Percentiles rank a stretch among this genome's conserved stretches.
Evolutionary conservation across 2,888 invertebrate species (phyloP).

Genomic region (Ectropis crepuscularia): DNA sequence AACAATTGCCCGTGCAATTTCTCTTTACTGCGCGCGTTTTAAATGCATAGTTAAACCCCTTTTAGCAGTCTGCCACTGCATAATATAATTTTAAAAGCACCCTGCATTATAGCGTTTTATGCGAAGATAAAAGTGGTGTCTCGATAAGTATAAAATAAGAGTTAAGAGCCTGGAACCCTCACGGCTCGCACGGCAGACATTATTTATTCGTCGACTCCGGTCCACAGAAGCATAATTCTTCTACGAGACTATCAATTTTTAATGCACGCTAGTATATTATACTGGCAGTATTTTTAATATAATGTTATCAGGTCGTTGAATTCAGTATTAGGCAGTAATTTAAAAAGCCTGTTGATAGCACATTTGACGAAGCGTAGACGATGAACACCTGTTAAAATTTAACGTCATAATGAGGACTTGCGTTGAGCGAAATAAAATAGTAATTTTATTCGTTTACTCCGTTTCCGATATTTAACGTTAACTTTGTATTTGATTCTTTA

Average conservation of each 20-base stretch:
- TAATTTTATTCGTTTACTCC: not conserved
- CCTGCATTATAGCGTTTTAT: constrained; percentile 69
- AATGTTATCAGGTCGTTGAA: constrained; percentile 21
- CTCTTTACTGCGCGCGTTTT: constrained; percentile 43
- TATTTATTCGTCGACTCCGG: constrained; percentile 58
- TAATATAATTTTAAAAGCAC: constrained; percentile 70
- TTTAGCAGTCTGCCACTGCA: constrained; percentile 49
- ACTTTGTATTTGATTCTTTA: too few relatives aligned
- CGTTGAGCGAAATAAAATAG: too few relatives aligned
- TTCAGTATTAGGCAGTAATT: constrained; percentile 15
- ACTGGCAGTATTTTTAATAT: constrained; percentile 33
- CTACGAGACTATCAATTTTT: constrained; percentile 52
- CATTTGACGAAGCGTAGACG: not conserved
- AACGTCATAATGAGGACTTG: not conserved
- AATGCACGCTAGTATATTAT: constrained; percentile 49
- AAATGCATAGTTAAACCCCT: constrained; percentile 50
- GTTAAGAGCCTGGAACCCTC: constrained; percentile 52
- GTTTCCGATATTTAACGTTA: too few relatives aligned
- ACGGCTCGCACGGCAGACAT: constrained; percentile 50
- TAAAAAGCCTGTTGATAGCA: constrained; percentile 28
- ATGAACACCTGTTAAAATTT: not conserved
- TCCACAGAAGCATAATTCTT: constrained; percentile 53
- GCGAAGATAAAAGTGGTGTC: constrained; percentile 70
- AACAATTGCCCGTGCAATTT: constrained; percentile 41
- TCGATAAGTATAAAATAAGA: constrained; percentile 75